A percentile compares a stretch with the other conserved stretches of the same genome.
These are phyloP conservation scores for Noctua fimbriata DNA, from an alignment of 2,888 invertebrate genomes.

Conservation along the genomic window DNA sequence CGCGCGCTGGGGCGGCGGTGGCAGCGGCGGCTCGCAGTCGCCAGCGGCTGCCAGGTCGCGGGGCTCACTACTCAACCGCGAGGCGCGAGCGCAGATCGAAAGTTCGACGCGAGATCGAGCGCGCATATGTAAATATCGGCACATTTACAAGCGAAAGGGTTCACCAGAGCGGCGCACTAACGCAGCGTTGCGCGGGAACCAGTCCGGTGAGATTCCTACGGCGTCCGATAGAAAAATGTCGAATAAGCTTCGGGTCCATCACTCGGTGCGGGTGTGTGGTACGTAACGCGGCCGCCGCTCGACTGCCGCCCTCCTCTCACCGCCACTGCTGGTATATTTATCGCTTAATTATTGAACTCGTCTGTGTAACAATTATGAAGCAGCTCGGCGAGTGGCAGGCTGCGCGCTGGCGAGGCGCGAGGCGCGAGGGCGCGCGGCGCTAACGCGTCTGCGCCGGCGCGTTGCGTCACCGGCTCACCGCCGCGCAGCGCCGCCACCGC, in stretches of 20 bases:
- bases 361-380: constrained; percentile 88
- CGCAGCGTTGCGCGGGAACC: constrained; percentile 91
- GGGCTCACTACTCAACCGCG: constrained; percentile 79
- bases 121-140: constrained; percentile 91
- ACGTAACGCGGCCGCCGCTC: constrained; percentile 87
- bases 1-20: constrained; percentile 84
- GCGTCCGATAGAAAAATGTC: constrained; percentile 91
- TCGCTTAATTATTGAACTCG: constrained; percentile 90
- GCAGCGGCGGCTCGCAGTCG: constrained; percentile 74
- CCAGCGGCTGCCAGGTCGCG: constrained; percentile 77
- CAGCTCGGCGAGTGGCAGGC: constrained; percentile 78
- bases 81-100: constrained; percentile 88
- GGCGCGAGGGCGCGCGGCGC: constrained; percentile 83
- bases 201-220: constrained; percentile 92
- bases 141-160: constrained; percentile 91
- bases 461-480: constrained; percentile 85
- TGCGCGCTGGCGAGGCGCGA: constrained; percentile 79
- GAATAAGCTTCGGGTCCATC: constrained; percentile 87
- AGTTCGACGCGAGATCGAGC: constrained; percentile 89
- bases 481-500: constrained; percentile 65
- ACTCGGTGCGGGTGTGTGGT: constrained; percentile 85
- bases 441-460: constrained; percentile 83
- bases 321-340: constrained; percentile 88
- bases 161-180: constrained; percentile 90
- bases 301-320: constrained; percentile 89